Conservation (phyloP, 1,140 invertebrate genomes). For the Drosophila kepulauana region DNA sequence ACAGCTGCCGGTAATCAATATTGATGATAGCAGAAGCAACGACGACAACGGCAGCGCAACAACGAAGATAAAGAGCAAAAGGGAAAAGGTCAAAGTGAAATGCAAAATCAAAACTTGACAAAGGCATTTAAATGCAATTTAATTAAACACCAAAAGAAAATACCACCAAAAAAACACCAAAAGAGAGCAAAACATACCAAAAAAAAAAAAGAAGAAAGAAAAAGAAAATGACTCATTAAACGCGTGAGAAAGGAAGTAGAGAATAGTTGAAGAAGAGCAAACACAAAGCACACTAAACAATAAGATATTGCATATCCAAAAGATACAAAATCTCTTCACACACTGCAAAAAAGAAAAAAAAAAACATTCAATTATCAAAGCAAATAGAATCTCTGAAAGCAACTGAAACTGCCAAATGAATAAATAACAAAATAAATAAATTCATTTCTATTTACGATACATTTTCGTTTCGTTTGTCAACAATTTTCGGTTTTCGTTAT, state of each 20-base stretch:
- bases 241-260: slow-evolving; percentile 8
- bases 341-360: not conserved
- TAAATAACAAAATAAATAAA: slow-evolving; percentile 7
- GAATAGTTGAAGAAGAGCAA: slow-evolving; percentile 1
- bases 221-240: slow-evolving; percentile 31
- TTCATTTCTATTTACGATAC: slow-evolving; percentile 12
- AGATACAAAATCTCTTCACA: slow-evolving; percentile 29
- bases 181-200: not conserved
- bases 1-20: slow-evolving; percentile 83
- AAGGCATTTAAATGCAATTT: slow-evolving; percentile 56
- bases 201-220: not conserved
- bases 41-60: slow-evolving; percentile 28
- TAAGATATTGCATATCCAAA: slow-evolving; percentile 40
- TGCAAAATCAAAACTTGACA: slow-evolving; percentile 51
- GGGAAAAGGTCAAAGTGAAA: slow-evolving; percentile 57
- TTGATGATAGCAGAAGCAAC: slow-evolving; percentile 75
- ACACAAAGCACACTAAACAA: slow-evolving; percentile 27
- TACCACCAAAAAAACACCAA: slow-evolving; percentile 1
- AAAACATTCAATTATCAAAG: slow-evolving; percentile 11
- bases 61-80: slow-evolving; percentile 58
- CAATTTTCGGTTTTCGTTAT: not conserved
- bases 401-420: slow-evolving; percentile 15
- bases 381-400: slow-evolving; percentile 1
- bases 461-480: slow-evolving; percentile 27
- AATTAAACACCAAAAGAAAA: slow-evolving; percentile 51